Percentiles rank a stretch among this genome's conserved stretches.
Evolutionary conservation across 2,113 vertebrate species (phyloP).

Genomic region (Menura novaehollandiae): DNA sequence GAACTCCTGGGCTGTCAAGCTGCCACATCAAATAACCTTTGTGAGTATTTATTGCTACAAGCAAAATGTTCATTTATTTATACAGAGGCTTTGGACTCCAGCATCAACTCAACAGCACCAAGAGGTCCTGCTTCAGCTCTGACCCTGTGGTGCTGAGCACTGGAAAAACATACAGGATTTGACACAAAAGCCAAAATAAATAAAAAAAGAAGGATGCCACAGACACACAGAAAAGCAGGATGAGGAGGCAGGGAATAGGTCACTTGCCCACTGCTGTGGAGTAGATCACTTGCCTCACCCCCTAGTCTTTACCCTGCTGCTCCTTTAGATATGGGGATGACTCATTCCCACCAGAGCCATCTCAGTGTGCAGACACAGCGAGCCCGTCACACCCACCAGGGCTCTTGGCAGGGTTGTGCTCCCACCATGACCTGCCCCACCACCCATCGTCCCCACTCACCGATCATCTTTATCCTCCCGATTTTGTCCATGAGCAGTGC

Average conservation of each 20-base stretch:
- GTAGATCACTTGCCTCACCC: background rate
- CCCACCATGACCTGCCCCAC: rapidly evolving
- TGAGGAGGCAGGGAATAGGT: rapidly evolving
- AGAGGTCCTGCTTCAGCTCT: background rate
- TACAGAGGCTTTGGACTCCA: background rate
- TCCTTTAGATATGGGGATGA: background rate
- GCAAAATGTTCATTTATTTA: background rate
- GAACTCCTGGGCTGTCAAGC: background rate
- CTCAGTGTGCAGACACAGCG: rapidly evolving
- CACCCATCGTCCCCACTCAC: conserved; percentile 60
- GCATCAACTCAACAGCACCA: background rate
- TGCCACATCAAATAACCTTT: background rate
- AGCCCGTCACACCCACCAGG: background rate
- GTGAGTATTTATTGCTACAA: background rate
- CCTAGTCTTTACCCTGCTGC: background rate
- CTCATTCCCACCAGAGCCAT: background rate
- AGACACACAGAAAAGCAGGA: background rate
- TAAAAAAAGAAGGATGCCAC: background rate
- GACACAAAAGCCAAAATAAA: background rate
- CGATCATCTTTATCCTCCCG: conserved; percentile 92
- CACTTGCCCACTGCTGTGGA: background rate
- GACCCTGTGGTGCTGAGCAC: background rate
- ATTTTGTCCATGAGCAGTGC: conserved; percentile 95
- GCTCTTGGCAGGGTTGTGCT: background rate
- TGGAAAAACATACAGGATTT: background rate